These are phyloP conservation scores for Luidia sarsii DNA, from an alignment of 53 echinoderm and acorn worm genomes.

Conservation along the genomic window DNA sequence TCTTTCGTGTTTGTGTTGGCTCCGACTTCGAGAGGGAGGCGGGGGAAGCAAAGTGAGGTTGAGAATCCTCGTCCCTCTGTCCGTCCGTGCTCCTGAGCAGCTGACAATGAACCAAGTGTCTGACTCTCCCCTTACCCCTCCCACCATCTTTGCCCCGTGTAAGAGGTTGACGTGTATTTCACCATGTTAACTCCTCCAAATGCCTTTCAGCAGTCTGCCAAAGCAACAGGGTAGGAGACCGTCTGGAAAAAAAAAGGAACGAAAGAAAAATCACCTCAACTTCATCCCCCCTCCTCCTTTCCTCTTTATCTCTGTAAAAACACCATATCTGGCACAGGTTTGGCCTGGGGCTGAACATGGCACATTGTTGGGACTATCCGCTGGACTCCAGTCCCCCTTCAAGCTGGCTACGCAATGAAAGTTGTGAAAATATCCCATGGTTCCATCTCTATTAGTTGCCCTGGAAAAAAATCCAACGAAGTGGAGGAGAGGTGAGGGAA, in stretches of 20 bases:
- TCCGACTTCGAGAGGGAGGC: too few species aligned
- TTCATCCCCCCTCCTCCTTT: too few species aligned
- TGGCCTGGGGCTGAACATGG: slow-evolving; percentile 22
- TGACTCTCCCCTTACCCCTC: too few species aligned
- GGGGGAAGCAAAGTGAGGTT: too few species aligned
- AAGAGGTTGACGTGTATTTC: not conserved
- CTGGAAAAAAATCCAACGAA: too few species aligned
- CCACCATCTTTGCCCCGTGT: not conserved
- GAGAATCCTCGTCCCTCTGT: too few species aligned
- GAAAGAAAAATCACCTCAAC: too few species aligned
- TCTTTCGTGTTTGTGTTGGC: too few species aligned
- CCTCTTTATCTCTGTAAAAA: slow-evolving; percentile 17
- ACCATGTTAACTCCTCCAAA: not conserved
- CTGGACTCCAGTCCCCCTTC: not conserved
- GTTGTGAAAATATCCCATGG: slow-evolving; percentile 43
- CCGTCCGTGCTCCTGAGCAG: too few species aligned
- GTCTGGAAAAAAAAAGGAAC: slow-evolving; percentile 28
- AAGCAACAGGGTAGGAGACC: not conserved
- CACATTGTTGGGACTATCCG: not conserved
- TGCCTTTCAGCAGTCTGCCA: not conserved
- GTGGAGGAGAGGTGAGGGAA: too few species aligned
- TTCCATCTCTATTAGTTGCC: not conserved
- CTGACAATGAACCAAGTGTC: too few species aligned
- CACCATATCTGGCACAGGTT: slow-evolving; percentile 26
- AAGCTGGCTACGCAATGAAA: slow-evolving; percentile 9